Conservation (phyloP, 1,140 invertebrate genomes). For the Cotesia glomerata region DNA sequence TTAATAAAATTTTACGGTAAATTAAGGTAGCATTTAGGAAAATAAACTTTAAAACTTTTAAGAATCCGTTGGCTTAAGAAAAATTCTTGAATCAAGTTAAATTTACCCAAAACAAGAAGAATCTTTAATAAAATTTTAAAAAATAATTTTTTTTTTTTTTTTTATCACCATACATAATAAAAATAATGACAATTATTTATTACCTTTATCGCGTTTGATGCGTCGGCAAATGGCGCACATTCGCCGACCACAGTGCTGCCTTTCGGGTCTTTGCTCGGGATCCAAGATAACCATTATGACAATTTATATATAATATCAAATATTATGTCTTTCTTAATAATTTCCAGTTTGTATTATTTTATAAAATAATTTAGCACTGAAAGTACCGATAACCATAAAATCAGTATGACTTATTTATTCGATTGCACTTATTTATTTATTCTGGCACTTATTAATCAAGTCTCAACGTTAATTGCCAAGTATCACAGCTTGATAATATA, state of each 20-base stretch:
- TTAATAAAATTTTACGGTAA: too few species aligned
- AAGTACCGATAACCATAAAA: slow-evolving; percentile 53
- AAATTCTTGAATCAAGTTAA: too few species aligned
- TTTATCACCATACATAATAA: neutral
- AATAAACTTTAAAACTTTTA: too few species aligned
- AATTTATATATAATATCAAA: neutral
- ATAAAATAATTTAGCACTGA: too few species aligned
- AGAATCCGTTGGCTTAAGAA: too few species aligned
- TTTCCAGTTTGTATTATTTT: too few species aligned
- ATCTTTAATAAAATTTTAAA: too few species aligned
- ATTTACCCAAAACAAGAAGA: too few species aligned
- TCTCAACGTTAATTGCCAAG: neutral
- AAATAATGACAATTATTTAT: slow-evolving; percentile 22
- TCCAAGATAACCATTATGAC: slow-evolving; percentile 60
- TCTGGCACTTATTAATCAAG: slow-evolving; percentile 5
- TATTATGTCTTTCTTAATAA: too few species aligned
- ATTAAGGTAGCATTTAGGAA: too few species aligned
- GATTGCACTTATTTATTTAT: neutral
- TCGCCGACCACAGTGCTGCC: slow-evolving; percentile 60
- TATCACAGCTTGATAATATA: neutral
- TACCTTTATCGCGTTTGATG: slow-evolving; percentile 62
- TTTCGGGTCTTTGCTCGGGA: slow-evolving; percentile 60
- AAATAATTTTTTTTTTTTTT: too few species aligned
- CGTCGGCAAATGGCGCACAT: slow-evolving; percentile 63
- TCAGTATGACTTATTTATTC: neutral